Base-by-base conservation (phyloP, 2,113 vertebrate species). In the Raja brachyura region DNA sequence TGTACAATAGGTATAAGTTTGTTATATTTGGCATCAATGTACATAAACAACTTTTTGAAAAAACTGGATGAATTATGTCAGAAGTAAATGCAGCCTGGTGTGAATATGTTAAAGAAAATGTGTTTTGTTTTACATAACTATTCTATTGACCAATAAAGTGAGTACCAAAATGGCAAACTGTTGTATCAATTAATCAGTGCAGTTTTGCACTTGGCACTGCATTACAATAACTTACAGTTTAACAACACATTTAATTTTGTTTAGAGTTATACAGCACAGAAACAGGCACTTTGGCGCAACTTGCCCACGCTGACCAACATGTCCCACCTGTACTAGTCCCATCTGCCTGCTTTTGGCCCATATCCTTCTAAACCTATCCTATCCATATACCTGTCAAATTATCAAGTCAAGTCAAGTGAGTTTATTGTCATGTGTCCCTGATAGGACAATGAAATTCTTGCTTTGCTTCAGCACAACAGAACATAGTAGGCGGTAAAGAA, bases 131-230 rank as follows among this genome's bases (percentile, higher is more conserved):
- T 88, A 3, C 63, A 61, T 92, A 22, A 48, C 66, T 14, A 39
- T 92, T 73, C 13, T 73, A 54, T 92, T 92, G 90, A 73, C 39
- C 68, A 92, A 48, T 73, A 74, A 92, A 48, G 28, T 92, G 20
- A 73, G 48, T 54, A 7, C n/a, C 83, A 88, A 88, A 70, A 73
- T 92, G 31, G 28, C 20, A 85, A 73, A 73, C 33, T 9, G 68
- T 48, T 10, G 48, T 20, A 54, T 39, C 33, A 73, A 14, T 92
- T 73, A 73, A 54, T 20, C 73, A 54, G 22, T 28, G 10, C 5
- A 73, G 33, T 54, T 68, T 25, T 92, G 68, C 11, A 90, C 11
- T 92, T 73, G 22, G 33, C 70, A 68, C 22, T 54, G 9, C 33
- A 92, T 70, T 70, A 90, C 68, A 31, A 88, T 83, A 5, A 66